A percentile compares a stretch with the other conserved stretches of the same genome.
Conservation (phyloP, 2,113 vertebrate genomes). For the Pachycephala philippinensis region DNA sequence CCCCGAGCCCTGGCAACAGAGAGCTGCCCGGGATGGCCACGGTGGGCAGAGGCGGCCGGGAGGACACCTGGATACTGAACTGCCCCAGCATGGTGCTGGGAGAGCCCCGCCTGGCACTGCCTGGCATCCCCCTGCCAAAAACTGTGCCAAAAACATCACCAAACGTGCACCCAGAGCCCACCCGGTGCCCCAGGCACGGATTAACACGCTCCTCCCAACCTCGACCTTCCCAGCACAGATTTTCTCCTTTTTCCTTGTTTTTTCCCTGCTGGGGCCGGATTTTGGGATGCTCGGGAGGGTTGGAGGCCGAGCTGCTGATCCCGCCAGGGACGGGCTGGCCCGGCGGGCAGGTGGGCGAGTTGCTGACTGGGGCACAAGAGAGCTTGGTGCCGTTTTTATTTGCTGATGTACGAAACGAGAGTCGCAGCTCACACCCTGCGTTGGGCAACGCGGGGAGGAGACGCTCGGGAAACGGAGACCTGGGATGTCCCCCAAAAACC, state of each 20-base stretch:
- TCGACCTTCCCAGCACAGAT: accelerated
- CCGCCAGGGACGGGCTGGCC: neutral
- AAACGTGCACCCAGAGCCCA: accelerated
- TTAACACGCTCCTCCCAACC: neutral
- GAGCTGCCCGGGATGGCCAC: accelerated
- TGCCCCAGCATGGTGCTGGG: neutral
- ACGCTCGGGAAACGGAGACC: neutral
- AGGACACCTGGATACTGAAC: accelerated
- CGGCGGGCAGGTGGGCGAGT: neutral
- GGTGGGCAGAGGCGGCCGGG: accelerated
- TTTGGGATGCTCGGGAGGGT: neutral
- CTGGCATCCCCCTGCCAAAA: neutral
- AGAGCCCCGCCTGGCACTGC: accelerated
- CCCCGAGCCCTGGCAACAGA: neutral
- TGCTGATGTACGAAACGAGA: neutral
- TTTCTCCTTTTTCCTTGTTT: accelerated
- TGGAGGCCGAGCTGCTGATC: neutral
- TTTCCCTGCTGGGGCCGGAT: accelerated
- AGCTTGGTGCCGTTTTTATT: neutral
- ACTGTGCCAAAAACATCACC: neutral
- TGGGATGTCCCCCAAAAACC: accelerated
- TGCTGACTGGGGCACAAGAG: neutral
- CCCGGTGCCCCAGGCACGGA: neutral
- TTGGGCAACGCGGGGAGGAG: neutral
- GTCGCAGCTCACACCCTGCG: neutral